Conservation (phyloP, 2,113 vertebrate genomes). For the Empidonax traillii region DNA sequence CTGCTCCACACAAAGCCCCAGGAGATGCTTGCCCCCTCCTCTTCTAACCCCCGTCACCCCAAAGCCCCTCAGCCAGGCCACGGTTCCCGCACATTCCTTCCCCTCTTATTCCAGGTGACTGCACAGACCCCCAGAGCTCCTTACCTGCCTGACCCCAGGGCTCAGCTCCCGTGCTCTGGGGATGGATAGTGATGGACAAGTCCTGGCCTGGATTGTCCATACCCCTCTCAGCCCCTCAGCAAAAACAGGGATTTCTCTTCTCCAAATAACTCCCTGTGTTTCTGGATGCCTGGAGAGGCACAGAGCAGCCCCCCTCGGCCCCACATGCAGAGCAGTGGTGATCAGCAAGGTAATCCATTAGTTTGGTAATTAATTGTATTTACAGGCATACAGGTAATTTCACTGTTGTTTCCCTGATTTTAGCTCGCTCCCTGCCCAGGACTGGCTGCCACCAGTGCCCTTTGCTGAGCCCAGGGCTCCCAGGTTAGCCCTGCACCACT, state of each 20-base stretch:
- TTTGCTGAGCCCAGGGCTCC: neutral
- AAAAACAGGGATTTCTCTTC: neutral
- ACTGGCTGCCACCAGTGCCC: neutral
- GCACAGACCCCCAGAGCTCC: neutral
- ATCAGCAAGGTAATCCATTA: neutral
- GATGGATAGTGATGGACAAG: neutral
- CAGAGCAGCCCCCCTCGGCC: neutral
- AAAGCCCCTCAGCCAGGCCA: neutral
- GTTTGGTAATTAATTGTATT: neutral
- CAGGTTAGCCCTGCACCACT: neutral
- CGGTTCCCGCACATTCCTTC: neutral
- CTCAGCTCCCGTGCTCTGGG: neutral
- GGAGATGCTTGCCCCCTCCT: neutral
- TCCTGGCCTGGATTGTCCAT: neutral
- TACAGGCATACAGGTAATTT: neutral
- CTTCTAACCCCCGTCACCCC: neutral
- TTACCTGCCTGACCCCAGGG: neutral
- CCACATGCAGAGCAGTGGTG: neutral
- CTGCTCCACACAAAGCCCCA: neutral
- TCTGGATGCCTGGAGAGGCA: neutral
- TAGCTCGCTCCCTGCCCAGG: neutral
- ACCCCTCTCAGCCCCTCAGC: neutral
- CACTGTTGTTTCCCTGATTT: neutral
- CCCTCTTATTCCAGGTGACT: constrained; percentile 29
- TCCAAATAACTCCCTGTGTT: neutral